These are phyloP conservation scores for Lepidonotus clava DNA, from an alignment of 2,888 invertebrate genomes.

Conservation along the genomic window DNA sequence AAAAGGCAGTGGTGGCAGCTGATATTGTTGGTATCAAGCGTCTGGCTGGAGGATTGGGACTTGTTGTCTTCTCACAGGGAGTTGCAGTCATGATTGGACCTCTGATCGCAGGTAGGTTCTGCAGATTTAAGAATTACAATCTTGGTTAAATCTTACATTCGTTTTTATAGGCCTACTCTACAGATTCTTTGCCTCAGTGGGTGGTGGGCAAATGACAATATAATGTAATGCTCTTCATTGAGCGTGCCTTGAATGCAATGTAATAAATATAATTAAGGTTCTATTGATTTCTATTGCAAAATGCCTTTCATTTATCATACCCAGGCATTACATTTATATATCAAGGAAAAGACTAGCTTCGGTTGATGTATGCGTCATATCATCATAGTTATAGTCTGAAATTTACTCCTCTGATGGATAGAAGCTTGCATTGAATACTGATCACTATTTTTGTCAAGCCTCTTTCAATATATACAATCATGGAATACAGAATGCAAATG, in stretches of 20 bases:
- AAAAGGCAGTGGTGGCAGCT: slow-evolving; percentile 69
- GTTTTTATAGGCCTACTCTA: not conserved
- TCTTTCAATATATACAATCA: too few relatives aligned
- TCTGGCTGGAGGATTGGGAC: slow-evolving; percentile 69
- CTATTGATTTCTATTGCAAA: not conserved
- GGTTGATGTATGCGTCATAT: too few relatives aligned
- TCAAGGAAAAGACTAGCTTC: not conserved
- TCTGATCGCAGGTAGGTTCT: slow-evolving; percentile 68
- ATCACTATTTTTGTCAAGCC: too few relatives aligned
- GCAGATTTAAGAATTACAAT: too few relatives aligned
- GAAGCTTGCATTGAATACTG: too few relatives aligned
- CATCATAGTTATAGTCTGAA: not conserved
- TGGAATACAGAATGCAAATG: not conserved
- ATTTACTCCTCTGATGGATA: not conserved
- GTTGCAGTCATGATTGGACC: slow-evolving; percentile 71
- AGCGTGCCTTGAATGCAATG: not conserved
- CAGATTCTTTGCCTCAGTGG: not conserved
- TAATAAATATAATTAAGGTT: not conserved
- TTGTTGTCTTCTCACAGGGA: slow-evolving; percentile 70
- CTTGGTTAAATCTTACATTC: too few relatives aligned
- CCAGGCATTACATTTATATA: too few relatives aligned
- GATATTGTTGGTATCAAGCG: slow-evolving; percentile 69
- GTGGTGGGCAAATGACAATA: not conserved
- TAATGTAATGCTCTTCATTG: not conserved
- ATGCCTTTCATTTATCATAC: too few relatives aligned